Conservation (phyloP, 2,888 invertebrate genomes). For the Conistra vaccinii region DNA sequence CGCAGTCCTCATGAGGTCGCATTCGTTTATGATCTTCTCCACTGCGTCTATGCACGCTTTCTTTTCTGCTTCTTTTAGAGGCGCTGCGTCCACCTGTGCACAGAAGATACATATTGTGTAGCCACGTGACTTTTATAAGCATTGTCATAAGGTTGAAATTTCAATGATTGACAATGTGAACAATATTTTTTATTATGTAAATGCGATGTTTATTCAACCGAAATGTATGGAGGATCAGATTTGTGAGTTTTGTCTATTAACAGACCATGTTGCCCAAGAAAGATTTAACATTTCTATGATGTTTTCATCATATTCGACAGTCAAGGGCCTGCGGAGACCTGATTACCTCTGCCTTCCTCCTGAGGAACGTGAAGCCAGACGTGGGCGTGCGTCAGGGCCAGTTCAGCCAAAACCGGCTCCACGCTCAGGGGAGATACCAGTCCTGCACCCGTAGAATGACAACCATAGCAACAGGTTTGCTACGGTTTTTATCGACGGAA, state of each 20-base stretch:
- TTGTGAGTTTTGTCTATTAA: not conserved
- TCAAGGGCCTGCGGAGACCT: no score
- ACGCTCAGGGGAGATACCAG: slow-evolving; percentile 71
- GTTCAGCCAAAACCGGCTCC: no score
- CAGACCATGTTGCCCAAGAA: not conserved
- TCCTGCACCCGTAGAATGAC: no score
- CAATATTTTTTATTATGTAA: not conserved
- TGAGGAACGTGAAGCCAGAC: no score
- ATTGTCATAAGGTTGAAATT: not conserved
- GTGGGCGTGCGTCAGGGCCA: no score
- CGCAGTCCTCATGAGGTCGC: slow-evolving; percentile 94
- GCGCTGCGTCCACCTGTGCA: slow-evolving; percentile 75
- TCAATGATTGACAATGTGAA: not conserved
- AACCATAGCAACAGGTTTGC: no score
- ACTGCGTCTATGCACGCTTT: slow-evolving; percentile 72
- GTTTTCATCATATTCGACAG: not conserved
- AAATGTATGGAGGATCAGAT: not conserved
- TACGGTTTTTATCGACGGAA: no score
- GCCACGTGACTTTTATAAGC: not conserved
- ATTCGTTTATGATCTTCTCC: slow-evolving; percentile 93
- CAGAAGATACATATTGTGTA: not conserved
- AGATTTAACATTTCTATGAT: no score
- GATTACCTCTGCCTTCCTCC: slow-evolving; percentile 51
- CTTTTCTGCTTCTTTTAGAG: slow-evolving; percentile 72
- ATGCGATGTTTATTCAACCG: not conserved